Conservation (phyloP, 2,888 invertebrate species). For the Macropis europaea region DNA sequence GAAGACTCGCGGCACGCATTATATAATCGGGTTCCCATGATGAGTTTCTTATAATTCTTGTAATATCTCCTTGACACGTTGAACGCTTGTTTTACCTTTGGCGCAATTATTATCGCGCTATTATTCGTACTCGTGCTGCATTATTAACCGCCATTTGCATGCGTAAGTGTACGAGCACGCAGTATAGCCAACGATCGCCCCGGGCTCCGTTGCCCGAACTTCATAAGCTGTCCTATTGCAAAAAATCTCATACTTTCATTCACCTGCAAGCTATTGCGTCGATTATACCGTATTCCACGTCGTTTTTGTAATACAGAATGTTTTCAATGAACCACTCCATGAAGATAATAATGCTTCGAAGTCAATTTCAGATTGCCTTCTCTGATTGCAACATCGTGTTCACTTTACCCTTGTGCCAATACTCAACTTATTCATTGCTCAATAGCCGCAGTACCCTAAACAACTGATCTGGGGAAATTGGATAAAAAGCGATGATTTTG, state of each 20-base stretch:
- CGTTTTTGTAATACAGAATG: neutral
- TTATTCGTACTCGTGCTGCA: conserved; percentile 20
- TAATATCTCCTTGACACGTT: conserved; percentile 10
- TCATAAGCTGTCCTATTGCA: conserved; percentile 15
- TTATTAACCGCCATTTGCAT: conserved; percentile 43
- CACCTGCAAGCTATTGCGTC: neutral
- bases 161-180: conserved; percentile 9
- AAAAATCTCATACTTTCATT: conserved; percentile 6
- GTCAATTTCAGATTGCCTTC: too few relatives aligned
- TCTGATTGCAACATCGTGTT: too few relatives aligned
- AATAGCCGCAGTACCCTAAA: too few relatives aligned
- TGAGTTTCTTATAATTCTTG: neutral
- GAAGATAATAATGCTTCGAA: too few relatives aligned
- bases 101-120: conserved; percentile 26
- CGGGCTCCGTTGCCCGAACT: conserved; percentile 9
- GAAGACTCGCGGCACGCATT: too few relatives aligned
- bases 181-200: conserved; percentile 18
- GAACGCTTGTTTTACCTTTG: conserved; percentile 1
- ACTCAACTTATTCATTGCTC: too few relatives aligned
- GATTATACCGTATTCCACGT: neutral
- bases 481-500: too few relatives aligned
- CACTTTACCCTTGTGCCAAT: too few relatives aligned
- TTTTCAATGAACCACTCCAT: too few relatives aligned
- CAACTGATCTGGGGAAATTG: too few relatives aligned
- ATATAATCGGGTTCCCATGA: neutral